Conservation (phyloP, 2,888 invertebrate genomes). For the Drosophila mettleri region DNA sequence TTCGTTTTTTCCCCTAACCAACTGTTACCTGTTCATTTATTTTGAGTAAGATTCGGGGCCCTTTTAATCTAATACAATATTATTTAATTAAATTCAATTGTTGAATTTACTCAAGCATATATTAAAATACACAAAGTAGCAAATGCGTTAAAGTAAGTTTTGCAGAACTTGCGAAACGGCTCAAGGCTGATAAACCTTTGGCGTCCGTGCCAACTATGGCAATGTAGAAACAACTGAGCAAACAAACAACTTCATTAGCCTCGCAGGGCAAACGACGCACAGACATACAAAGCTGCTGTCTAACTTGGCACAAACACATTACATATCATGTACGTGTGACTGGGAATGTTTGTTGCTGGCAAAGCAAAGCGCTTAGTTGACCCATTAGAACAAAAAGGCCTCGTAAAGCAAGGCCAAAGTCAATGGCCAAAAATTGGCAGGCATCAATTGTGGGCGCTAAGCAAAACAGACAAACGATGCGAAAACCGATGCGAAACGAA, state of each 20-base stretch:
- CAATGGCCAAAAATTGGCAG: constrained; percentile 66
- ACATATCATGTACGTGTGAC: constrained; percentile 9
- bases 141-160: background rate
- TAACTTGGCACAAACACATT: constrained; percentile 16
- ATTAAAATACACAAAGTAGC: background rate
- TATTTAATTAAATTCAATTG: background rate
- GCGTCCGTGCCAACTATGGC: constrained; percentile 21
- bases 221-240: constrained; percentile 56
- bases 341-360: constrained; percentile 36
- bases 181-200: constrained; percentile 3
- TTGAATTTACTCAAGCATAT: background rate
- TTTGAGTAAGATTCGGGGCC: too few species aligned
- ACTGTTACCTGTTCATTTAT: too few species aligned
- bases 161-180: constrained; percentile 3
- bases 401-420: constrained; percentile 69
- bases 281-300: constrained; percentile 27
- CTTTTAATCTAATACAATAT: background rate
- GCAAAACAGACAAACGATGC: constrained; percentile 61
- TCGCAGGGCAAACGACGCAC: constrained; percentile 59
- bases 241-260: constrained; percentile 79
- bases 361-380: constrained; percentile 60
- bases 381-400: constrained; percentile 64
- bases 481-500: constrained; percentile 27
- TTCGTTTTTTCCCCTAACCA: too few species aligned
- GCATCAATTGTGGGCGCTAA: constrained; percentile 70